Base-by-base conservation (phyloP, 2,797 vertebrate species). In the Pipistrellus kuhlii region DNA sequence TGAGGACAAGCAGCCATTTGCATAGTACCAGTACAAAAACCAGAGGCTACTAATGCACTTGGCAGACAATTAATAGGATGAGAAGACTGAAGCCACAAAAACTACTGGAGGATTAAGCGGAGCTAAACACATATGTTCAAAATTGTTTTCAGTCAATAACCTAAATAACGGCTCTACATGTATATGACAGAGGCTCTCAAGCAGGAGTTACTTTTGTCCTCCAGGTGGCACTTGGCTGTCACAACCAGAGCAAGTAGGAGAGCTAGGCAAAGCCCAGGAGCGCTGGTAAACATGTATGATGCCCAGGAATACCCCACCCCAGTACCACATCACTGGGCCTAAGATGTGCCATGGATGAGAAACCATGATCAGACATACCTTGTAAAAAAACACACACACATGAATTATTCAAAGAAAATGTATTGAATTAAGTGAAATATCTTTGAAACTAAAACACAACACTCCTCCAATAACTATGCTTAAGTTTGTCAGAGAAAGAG, bases 201-300 rank as follows among this genome's bases (percentile, higher is more conserved):
- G 23, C 17, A 35, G 30, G n/a, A 46, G 21, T 32, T 46, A 81
- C 2, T 3, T 18, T 25, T 55, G 2, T 41, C 21, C 25, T 38
- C 18, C 8, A 30, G 13, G 32, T 75, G 35, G 77, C 35, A 62
- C 41, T 35, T 11, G n/a, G 17, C 51, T 87, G 77, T 85, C 62
- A 51, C 59, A 48, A 38, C 17, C 18, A 18, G 12, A 64, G 17
- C 2, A 18, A 12, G 23, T 1, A 12, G 4, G 27, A 20, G 11
- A 23, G 48, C n/a, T 1, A 55, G 23, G 13, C 15, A 15, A 72
- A 32, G 44, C 12, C n/a, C 68, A 73, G 9, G 4, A n/a, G 71
- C 9, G 7, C 48, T 32, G 46, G 15, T 3, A 17, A 32, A 41
- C 1, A 17, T 9, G 25, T 1, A 8, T 1, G 4, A n/a, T 2